Evolutionary conservation across 2,113 vertebrate genomes (phyloP), one percentile per base, ranked within the genome.

Genomic region (Entelurus aequoreus): DNA sequence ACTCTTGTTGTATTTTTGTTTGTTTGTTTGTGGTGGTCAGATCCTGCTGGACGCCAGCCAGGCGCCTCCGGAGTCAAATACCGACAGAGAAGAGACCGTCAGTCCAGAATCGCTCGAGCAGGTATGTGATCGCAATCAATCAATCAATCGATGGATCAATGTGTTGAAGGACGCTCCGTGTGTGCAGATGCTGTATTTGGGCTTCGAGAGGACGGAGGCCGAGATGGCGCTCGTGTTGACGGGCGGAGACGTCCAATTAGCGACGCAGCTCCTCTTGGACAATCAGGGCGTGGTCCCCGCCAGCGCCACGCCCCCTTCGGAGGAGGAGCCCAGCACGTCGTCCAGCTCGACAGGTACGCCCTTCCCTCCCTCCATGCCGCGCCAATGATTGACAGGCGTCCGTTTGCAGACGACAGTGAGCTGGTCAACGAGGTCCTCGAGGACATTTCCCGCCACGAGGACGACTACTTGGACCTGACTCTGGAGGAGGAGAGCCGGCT

Each of bases 391-490:
- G 16, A 51, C 16, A 12, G 16, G 8, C 16, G 6, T 51, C 15
- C 8, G 1, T 51, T 21, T 51, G 38, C 84, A 93, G 93, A 89
- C 80, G 94, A 97, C n/a, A 83, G 69, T 0, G 92, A 96, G 77
- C 85, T 93, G 14, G 91, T 99, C 56, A 95, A 92, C 14, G 95
- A 98, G 81, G 92, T 96, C 8, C 47, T 98, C 72, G 93, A 93
- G 57, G 95, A 98, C 80, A 95, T 99, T 37, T 92, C 95, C 1
- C 91, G 87, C 13, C 95, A 98, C 0, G 95, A 99, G 77, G 97
- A 99, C 61, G 97, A 99, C 62, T 97, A 99, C 71, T 90, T 99
- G 48, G 94, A 99, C 81, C 88, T 95, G 63, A 97, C 93, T 0
- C 91, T 99, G 75, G 95, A 99, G 71, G 96, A 99, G 8, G 96